Conservation (phyloP, 2,113 vertebrate genomes). For the Orycteropus afer region DNA sequence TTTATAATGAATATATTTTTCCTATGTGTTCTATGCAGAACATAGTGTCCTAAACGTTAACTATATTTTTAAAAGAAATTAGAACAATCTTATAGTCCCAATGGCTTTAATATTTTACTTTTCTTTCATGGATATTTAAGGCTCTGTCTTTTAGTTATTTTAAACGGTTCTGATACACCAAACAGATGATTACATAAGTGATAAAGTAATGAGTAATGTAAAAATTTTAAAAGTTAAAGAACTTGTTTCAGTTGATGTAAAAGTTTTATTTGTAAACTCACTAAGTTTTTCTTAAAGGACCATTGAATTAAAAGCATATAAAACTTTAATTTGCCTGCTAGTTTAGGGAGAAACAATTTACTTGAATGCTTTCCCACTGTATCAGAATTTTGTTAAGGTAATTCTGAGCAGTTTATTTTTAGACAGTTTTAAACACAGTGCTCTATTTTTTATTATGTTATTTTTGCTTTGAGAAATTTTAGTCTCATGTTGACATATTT, state of each 20-base stretch:
- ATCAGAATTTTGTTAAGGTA: not conserved
- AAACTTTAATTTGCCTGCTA: not conserved
- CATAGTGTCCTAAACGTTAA: not conserved
- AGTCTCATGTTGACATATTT: not conserved
- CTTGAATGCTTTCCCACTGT: not conserved
- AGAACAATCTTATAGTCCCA: not conserved
- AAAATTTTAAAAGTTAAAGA: not conserved
- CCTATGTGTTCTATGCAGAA: not conserved
- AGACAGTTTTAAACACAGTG: not conserved
- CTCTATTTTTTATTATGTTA: too few species aligned
- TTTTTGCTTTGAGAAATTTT: not conserved
- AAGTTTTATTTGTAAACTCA: not conserved
- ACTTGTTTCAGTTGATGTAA: not conserved
- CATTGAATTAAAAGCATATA: not conserved
- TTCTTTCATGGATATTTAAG: not conserved
- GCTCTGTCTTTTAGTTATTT: not conserved
- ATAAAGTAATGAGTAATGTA: not conserved
- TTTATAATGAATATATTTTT: not conserved
- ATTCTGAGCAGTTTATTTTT: not conserved
- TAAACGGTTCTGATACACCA: not conserved
- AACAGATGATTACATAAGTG: not conserved
- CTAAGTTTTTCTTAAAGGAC: not conserved
- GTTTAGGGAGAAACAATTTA: not conserved
- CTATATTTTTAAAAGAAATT: not conserved
- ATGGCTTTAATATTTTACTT: not conserved